Conservation (phyloP, 1,140 invertebrate genomes). For the Geopemphigus sp. region DNA sequence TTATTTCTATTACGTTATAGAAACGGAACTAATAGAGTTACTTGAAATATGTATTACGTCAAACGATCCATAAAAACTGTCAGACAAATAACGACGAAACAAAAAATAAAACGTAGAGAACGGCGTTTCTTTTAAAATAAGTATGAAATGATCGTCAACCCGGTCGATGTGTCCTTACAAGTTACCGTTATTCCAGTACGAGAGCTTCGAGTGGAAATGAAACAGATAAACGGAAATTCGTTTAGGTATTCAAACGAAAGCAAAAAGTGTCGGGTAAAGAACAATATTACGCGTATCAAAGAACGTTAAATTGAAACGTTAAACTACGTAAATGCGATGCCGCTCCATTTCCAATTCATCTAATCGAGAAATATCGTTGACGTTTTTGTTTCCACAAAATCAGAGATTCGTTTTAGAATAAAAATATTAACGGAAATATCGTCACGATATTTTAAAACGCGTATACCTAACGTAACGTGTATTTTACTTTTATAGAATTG, state of each 20-base stretch:
- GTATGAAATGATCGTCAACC: neutral
- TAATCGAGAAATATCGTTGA: constrained; percentile 7
- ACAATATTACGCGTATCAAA: constrained; percentile 23
- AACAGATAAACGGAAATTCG: constrained; percentile 1
- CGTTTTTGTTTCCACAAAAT: constrained; percentile 1
- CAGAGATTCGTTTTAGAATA: neutral
- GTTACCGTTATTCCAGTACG: neutral
- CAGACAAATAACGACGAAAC: neutral
- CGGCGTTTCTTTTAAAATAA: neutral
- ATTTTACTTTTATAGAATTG: constrained; percentile 1
- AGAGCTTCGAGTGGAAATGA: neutral
- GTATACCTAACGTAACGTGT: neutral
- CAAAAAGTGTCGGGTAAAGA: neutral
- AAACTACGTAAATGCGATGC: constrained; percentile 14
- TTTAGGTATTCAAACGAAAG: neutral
- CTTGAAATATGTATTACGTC: neutral
- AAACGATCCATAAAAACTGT: too few species aligned
- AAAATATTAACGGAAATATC: neutral
- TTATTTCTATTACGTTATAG: too few species aligned
- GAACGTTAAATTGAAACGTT: constrained; percentile 1
- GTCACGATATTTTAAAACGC: neutral
- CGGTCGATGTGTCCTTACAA: neutral
- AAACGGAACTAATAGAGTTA: too few species aligned
- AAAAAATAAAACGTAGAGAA: neutral
- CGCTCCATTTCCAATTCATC: neutral